These are phyloP conservation scores for Blastobasis lacticolella DNA, from an alignment of 2,888 invertebrate genomes.

Conservation along the genomic window DNA sequence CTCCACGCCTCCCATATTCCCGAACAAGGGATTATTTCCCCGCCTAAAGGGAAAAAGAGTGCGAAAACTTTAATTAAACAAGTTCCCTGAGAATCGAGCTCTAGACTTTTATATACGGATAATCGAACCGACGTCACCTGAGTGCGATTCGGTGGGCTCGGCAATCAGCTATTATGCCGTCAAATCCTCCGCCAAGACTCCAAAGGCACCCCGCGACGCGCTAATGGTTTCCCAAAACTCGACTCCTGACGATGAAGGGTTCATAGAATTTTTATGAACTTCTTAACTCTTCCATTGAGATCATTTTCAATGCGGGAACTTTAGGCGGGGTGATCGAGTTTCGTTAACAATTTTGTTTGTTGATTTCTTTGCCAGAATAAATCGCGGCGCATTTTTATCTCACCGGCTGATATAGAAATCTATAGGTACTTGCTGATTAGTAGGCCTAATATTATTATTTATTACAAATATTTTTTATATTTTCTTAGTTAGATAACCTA, in stretches of 20 bases:
- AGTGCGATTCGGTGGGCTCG: constrained; percentile 37
- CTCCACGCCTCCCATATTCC: constrained; percentile 32
- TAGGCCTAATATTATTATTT: too few relatives aligned
- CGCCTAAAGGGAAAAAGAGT: constrained; percentile 71
- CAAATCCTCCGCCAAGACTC: constrained; percentile 17
- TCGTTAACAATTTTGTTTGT: too few relatives aligned
- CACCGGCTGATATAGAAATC: too few relatives aligned
- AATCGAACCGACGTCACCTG: constrained; percentile 68
- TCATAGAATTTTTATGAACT: constrained; percentile 43
- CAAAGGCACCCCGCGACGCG: constrained; percentile 18
- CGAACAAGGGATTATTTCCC: constrained; percentile 61
- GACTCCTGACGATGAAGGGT: constrained; percentile 23
- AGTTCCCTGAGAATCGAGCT: constrained; percentile 67
- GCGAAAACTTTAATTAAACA: constrained; percentile 74
- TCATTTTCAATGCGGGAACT: constrained; percentile 6
- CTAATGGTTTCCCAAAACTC: constrained; percentile 22
- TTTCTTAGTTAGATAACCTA: too few relatives aligned
- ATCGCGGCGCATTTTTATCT: too few relatives aligned
- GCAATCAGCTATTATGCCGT: constrained; percentile 29
- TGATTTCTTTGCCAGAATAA: too few relatives aligned
- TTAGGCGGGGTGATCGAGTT: constrained; percentile 13
- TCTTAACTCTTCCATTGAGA: constrained; percentile 4
- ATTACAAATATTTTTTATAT: too few relatives aligned
- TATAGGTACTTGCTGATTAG: too few relatives aligned
- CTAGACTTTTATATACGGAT: constrained; percentile 68